Evolutionary conservation across 1,140 invertebrate genomes (phyloP).

Genomic region (Physella acuta): DNA sequence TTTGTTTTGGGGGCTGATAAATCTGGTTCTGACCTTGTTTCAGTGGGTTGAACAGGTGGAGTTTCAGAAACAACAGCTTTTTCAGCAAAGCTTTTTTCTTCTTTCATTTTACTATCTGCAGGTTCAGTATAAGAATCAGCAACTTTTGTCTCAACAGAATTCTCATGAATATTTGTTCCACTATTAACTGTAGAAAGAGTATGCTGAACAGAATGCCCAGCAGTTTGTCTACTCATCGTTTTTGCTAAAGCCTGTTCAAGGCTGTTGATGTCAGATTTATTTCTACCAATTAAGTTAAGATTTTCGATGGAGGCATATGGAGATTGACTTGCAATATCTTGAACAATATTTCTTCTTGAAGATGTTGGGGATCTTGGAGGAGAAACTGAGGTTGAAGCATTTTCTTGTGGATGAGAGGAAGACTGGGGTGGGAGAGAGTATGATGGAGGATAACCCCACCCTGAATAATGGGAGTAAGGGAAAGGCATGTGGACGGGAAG

Average conservation of each 20-base stretch:
- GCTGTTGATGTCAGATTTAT: slow-evolving; percentile 15
- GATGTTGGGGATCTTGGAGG: slow-evolving; percentile 26
- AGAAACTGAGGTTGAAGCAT: background rate
- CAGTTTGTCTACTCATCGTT: slow-evolving; percentile 23
- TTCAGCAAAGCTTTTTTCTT: slow-evolving; percentile 9
- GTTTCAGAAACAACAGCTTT: background rate
- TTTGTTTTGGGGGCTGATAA: slow-evolving; percentile 21
- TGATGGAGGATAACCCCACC: slow-evolving; percentile 10
- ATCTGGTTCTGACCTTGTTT: slow-evolving; percentile 22
- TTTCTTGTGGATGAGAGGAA: slow-evolving; percentile 8
- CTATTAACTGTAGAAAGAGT: slow-evolving; percentile 16
- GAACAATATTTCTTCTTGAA: slow-evolving; percentile 2
- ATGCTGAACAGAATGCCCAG: slow-evolving; percentile 5
- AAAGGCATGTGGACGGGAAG: slow-evolving; percentile 11
- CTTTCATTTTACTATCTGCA: background rate
- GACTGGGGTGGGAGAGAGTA: slow-evolving; percentile 15
- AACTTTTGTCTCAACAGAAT: background rate
- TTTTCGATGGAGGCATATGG: slow-evolving; percentile 23
- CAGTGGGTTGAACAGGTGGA: background rate
- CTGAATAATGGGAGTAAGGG: slow-evolving; percentile 9
- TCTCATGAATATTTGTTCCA: slow-evolving; percentile 8
- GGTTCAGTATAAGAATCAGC: background rate
- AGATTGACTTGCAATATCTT: slow-evolving; percentile 12
- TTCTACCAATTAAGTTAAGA: slow-evolving; percentile 4
- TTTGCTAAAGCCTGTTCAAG: slow-evolving; percentile 23